Evolutionary conservation across 1,140 invertebrate genomes (phyloP).

Genomic region (Bombus waltoni): DNA sequence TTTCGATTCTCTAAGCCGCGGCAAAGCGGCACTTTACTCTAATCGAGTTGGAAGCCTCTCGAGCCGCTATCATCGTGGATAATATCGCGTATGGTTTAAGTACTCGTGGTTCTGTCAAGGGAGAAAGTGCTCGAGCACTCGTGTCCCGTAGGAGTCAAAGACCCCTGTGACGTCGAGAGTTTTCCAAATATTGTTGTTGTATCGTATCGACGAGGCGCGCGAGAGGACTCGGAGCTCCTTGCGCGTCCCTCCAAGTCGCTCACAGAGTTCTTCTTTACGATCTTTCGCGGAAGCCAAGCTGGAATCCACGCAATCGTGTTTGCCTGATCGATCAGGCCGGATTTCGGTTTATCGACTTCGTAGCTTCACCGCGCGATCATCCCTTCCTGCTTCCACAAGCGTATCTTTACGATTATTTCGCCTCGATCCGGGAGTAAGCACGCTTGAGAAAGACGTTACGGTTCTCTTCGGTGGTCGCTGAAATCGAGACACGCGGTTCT

Average conservation of each 20-base stretch:
- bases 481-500: not conserved
- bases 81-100: constrained; percentile 64
- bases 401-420: constrained; percentile 36
- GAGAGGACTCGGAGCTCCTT: constrained; percentile 63
- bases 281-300: constrained; percentile 31
- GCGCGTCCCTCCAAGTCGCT: constrained; percentile 59
- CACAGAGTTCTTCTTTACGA: constrained; percentile 72
- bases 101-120: constrained; percentile 62
- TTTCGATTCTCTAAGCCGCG: constrained; percentile 26
- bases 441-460: not conserved
- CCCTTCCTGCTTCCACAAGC: not conserved
- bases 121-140: constrained; percentile 52
- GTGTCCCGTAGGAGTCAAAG: constrained; percentile 71
- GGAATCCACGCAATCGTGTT: constrained; percentile 64
- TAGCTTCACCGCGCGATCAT: not conserved
- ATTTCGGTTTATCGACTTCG: constrained; percentile 46
- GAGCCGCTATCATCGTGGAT: constrained; percentile 67
- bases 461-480: not conserved
- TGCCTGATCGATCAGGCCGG: constrained; percentile 63
- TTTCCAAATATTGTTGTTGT: constrained; percentile 76
- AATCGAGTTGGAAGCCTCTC: constrained; percentile 60
- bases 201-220: constrained; percentile 55
- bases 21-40: constrained; percentile 48
- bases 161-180: constrained; percentile 62
- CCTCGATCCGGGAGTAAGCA: not conserved